These are phyloP conservation scores for Channa argus DNA, from an alignment of 2,113 vertebrate species.

Conservation along the genomic window DNA sequence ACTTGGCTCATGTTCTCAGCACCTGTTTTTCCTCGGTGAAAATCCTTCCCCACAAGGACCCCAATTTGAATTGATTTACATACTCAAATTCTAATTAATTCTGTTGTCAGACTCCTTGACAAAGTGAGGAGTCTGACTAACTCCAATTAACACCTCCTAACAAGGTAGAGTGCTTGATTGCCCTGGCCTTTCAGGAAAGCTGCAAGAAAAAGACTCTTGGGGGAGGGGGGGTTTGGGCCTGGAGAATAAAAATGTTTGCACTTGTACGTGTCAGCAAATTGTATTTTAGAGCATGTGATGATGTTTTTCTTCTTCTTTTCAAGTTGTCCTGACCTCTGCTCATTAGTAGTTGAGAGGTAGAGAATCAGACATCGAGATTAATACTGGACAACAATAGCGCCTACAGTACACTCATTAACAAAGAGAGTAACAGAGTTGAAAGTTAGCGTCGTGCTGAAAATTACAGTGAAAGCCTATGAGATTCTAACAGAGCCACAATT, in stretches of 20 bases:
- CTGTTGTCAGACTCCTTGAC: conserved; percentile 92
- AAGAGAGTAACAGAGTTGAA: conserved; percentile 1
- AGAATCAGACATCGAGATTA: conserved; percentile 23
- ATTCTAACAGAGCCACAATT: not conserved
- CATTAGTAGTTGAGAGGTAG: conserved; percentile 22
- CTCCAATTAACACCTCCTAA: conserved; percentile 99
- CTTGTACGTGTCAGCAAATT: conserved; percentile 73
- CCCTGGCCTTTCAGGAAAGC: conserved; percentile 89
- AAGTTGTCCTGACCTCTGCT: conserved; percentile 49
- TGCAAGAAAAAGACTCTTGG: conserved; percentile 83
- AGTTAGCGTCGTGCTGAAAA: not conserved
- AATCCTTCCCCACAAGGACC: conserved; percentile 62
- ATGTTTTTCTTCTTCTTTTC: conserved; percentile 55
- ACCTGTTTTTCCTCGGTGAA: conserved; percentile 70
- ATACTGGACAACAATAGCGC: not conserved
- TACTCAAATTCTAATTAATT: conserved; percentile 85
- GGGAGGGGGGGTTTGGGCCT: conserved; percentile 1
- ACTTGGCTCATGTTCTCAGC: conserved; percentile 65
- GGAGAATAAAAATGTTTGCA: conserved; percentile 76
- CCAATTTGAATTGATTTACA: conserved; percentile 84
- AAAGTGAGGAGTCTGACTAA: conserved; percentile 94
- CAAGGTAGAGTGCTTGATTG: conserved; percentile 92
- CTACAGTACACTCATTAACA: not conserved
- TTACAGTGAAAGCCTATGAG: not conserved
- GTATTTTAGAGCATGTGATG: conserved; percentile 60